A percentile compares a stretch with the other conserved stretches of the same genome.
These are phyloP conservation scores for Styela clava DNA, from an alignment of 23 tunicate genomes.

Conservation along the genomic window DNA sequence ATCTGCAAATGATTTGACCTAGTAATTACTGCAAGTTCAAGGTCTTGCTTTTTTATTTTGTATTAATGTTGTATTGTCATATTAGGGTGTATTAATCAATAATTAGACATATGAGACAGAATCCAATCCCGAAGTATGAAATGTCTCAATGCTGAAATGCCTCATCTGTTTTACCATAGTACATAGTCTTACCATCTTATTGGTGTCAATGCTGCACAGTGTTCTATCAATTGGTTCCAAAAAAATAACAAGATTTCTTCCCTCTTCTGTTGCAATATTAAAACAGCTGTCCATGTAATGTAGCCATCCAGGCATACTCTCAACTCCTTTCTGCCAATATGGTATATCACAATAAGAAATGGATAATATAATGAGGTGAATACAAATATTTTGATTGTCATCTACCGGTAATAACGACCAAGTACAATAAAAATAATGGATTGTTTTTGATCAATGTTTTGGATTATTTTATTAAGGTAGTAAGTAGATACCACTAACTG, in stretches of 20 bases:
- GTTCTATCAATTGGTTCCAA: constrained; percentile 74
- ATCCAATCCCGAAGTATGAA: too few relatives aligned
- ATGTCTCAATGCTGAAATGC: too few relatives aligned
- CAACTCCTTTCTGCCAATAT: constrained; percentile 74
- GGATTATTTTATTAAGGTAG: too few relatives aligned
- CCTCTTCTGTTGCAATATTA: constrained; percentile 63
- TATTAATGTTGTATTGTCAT: too few relatives aligned
- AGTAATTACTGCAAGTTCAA: too few relatives aligned
- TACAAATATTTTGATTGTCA: neutral
- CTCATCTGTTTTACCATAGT: too few relatives aligned
- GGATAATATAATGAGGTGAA: too few relatives aligned
- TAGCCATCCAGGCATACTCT: constrained; percentile 84
- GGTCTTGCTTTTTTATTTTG: too few relatives aligned
- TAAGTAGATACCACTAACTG: too few relatives aligned
- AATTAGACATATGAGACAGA: too few relatives aligned
- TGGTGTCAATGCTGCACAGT: constrained; percentile 60
- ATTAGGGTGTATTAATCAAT: too few relatives aligned
- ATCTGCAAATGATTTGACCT: too few relatives aligned
- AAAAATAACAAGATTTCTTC: constrained; percentile 61
- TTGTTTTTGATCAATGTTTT: neutral
- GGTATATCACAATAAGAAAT: neutral
- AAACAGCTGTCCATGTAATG: constrained; percentile 67
- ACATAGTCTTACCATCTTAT: constrained; percentile 61
- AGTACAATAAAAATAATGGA: neutral
- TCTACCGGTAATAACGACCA: neutral